Evolutionary conservation across 2,888 invertebrate genomes (phyloP).

Genomic region (Nasonia oneida): DNA sequence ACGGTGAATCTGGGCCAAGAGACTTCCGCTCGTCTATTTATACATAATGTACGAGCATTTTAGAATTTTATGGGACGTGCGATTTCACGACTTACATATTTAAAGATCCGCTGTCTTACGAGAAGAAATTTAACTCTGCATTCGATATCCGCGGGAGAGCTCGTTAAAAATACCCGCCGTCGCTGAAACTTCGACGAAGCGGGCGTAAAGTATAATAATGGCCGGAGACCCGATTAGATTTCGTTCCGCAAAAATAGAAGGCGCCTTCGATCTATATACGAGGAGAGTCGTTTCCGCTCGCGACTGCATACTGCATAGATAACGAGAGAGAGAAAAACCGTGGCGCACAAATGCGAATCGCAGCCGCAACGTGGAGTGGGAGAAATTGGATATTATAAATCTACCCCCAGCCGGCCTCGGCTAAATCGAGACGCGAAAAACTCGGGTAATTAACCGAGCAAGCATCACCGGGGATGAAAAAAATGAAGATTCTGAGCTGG

Average conservation of each 20-base stretch:
- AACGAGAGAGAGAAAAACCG: not conserved
- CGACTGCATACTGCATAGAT: not conserved
- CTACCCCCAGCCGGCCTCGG: slow-evolving; percentile 2
- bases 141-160: no score
- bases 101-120: no score
- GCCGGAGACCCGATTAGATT: no score
- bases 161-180: no score
- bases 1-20: not conserved
- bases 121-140: no score
- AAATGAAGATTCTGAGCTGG: not conserved
- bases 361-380: not conserved
- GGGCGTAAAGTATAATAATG: no score
- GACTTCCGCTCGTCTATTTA: not conserved
- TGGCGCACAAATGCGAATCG: slow-evolving; percentile 49
- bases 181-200: no score
- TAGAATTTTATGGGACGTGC: no score
- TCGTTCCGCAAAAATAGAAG: not conserved
- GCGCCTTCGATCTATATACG: not conserved
- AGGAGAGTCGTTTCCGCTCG: not conserved
- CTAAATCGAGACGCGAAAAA: slow-evolving; percentile 48
- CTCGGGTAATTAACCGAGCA: slow-evolving; percentile 45
- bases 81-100: no score
- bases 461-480: not conserved
- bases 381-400: slow-evolving; percentile 61
- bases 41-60: no score